Evolutionary conservation across 2,888 invertebrate species (phyloP).

Genomic region (Caenorhabditis panamensis): DNA sequence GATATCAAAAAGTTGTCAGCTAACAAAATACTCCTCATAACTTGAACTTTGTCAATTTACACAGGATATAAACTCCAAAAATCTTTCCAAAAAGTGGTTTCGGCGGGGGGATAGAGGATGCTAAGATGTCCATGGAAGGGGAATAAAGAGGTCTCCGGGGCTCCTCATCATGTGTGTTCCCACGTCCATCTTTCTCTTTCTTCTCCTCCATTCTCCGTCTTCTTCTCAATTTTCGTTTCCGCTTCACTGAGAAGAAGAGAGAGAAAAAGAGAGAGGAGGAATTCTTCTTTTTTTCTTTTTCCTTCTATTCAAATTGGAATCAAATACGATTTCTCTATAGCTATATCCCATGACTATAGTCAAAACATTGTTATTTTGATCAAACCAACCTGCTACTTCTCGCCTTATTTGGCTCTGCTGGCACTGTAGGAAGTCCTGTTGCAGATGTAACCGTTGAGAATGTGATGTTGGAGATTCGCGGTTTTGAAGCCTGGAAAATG

Average conservation of each 20-base stretch:
- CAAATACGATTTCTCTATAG: constrained; percentile 32
- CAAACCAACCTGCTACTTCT: constrained; percentile 74
- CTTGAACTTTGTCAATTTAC: too few species aligned
- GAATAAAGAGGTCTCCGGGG: too few species aligned
- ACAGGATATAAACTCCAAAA: too few species aligned
- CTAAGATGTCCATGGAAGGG: too few species aligned
- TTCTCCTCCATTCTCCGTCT: constrained; percentile 3
- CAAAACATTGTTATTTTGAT: constrained; percentile 19
- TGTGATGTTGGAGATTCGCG: constrained; percentile 81
- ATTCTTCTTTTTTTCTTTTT: constrained; percentile 1
- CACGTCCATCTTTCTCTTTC: constrained; percentile 27
- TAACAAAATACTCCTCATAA: too few species aligned
- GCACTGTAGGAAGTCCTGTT: constrained; percentile 85
- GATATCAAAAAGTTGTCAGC: too few species aligned
- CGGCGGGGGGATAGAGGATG: too few species aligned
- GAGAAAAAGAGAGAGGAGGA: neutral
- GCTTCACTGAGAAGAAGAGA: constrained; percentile 22
- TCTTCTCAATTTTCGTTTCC: constrained; percentile 57
- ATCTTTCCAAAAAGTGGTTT: too few species aligned
- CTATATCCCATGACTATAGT: neutral
- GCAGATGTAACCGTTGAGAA: constrained; percentile 84
- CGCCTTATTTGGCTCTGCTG: constrained; percentile 84
- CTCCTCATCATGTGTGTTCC: constrained; percentile 28
- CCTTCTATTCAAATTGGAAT: constrained; percentile 30
- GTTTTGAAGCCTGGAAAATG: constrained; percentile 79